A percentile compares a stretch with the other conserved stretches of the same genome.
These are phyloP conservation scores for Diorhabda sublineata DNA, from an alignment of 1,140 invertebrate genomes.

Conservation along the genomic window DNA sequence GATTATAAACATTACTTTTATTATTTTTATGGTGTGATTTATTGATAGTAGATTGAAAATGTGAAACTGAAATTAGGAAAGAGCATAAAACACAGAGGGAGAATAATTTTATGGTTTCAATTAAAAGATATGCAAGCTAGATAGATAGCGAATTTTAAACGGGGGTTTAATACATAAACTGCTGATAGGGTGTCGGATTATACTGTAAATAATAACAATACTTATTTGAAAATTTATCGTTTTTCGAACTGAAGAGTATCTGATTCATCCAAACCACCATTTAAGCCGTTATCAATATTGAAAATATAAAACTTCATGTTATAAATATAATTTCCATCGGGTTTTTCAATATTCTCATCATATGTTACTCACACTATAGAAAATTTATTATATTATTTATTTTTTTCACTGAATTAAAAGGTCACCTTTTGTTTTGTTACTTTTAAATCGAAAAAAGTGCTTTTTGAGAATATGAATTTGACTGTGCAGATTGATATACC, in stretches of 20 bases:
- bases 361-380: too few relatives aligned
- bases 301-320: too few relatives aligned
- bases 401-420: too few relatives aligned
- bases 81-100: constrained; percentile 12
- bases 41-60: constrained; percentile 14
- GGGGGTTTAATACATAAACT: constrained; percentile 19
- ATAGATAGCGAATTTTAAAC: constrained; percentile 12
- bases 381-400: too few relatives aligned
- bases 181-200: constrained; percentile 13
- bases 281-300: too few relatives aligned
- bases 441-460: too few relatives aligned
- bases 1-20: constrained; percentile 17
- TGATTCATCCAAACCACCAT: too few relatives aligned
- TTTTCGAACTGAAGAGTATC: neutral
- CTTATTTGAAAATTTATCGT: neutral
- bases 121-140: constrained; percentile 20
- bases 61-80: constrained; percentile 18
- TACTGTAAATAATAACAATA: constrained; percentile 4
- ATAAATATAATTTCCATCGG: too few relatives aligned
- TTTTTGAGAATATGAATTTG: too few relatives aligned
- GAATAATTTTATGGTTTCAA: constrained; percentile 20
- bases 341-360: too few relatives aligned
- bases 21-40: constrained; percentile 21
- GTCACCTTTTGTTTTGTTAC: too few relatives aligned
- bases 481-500: too few relatives aligned